A percentile compares a stretch with the other conserved stretches of the same genome.
These are phyloP conservation scores for Bujurquina vittata DNA, from an alignment of 2,113 vertebrate genomes.

Conservation along the genomic window DNA sequence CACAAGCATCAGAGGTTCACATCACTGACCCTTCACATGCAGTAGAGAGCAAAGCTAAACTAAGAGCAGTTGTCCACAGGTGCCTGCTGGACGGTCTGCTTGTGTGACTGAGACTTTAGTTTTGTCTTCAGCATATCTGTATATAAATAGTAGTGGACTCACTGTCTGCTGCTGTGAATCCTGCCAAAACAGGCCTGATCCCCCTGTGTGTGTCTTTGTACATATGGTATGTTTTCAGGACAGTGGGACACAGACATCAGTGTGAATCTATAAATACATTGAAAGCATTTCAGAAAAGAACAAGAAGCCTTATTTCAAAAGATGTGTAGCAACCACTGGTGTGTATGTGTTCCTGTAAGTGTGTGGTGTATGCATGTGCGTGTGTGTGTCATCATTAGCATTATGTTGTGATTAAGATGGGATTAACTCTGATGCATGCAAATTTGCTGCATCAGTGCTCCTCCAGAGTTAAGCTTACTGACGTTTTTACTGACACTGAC, in stretches of 20 bases:
- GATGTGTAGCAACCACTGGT: neutral
- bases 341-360: too few species aligned
- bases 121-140: slow-evolving; percentile 9
- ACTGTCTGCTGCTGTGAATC: slow-evolving; percentile 19
- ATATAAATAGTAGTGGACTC: slow-evolving; percentile 32
- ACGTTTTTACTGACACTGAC: neutral
- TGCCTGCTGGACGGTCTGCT: neutral
- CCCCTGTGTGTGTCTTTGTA: slow-evolving; percentile 5
- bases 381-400: slow-evolving; percentile 9
- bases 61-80: neutral
- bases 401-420: slow-evolving; percentile 34
- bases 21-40: neutral
- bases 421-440: slow-evolving; percentile 39
- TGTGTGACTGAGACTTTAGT: slow-evolving; percentile 9
- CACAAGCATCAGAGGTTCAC: slow-evolving; percentile 3
- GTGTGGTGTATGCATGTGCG: neutral
- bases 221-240: slow-evolving; percentile 22
- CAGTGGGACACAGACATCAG: slow-evolving; percentile 15
- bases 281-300: slow-evolving; percentile 6
- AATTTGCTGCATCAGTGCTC: slow-evolving; percentile 37
- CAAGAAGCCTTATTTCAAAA: slow-evolving; percentile 20
- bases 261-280: slow-evolving; percentile 36
- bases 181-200: slow-evolving; percentile 35
- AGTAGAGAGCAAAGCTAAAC: neutral
- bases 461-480: slow-evolving; percentile 16